These are phyloP conservation scores for Tachina lurida DNA, from an alignment of 2,888 invertebrate genomes.

Conservation along the genomic window DNA sequence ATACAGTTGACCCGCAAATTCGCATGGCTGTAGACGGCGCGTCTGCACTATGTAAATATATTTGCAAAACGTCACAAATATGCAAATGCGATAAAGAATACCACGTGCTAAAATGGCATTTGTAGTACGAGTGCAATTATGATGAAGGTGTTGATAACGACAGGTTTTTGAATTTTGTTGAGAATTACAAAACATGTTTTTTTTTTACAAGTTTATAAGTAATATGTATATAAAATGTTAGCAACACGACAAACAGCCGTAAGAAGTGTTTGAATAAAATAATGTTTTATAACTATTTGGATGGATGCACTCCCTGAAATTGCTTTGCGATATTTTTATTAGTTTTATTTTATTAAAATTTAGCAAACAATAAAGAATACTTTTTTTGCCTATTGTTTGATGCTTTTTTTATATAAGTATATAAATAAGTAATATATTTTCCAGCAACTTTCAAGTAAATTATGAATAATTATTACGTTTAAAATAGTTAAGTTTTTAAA, in stretches of 20 bases:
- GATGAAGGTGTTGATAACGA: not conserved
- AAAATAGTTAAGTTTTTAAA: slow-evolving; percentile 30
- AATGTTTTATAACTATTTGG: slow-evolving; percentile 24
- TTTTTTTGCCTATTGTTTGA: slow-evolving; percentile 35
- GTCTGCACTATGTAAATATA: slow-evolving; percentile 63
- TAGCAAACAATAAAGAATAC: slow-evolving; percentile 37
- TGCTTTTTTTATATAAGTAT: not conserved
- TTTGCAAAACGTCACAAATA: slow-evolving; percentile 58
- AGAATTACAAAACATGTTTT: slow-evolving; percentile 42
- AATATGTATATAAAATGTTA: not conserved
- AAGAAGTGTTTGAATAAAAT: slow-evolving; percentile 20
- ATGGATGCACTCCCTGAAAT: slow-evolving; percentile 3
- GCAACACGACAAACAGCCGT: not conserved
- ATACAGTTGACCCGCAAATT: slow-evolving; percentile 78
- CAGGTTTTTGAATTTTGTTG: slow-evolving; percentile 20
- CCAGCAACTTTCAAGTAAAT: slow-evolving; percentile 57
- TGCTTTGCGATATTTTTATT: slow-evolving; percentile 12
- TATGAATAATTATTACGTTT: not conserved
- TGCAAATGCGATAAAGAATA: slow-evolving; percentile 64
- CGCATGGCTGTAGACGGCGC: slow-evolving; percentile 77
- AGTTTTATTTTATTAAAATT: slow-evolving; percentile 33
- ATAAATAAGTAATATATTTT: not conserved
- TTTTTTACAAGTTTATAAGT: not conserved
- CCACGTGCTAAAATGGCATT: slow-evolving; percentile 56
- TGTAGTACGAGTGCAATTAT: not conserved